phyloP scores from a whole-genome alignment of 2,797 vertebrate genomes.

The Distichodus sexfasciatus region DNA sequence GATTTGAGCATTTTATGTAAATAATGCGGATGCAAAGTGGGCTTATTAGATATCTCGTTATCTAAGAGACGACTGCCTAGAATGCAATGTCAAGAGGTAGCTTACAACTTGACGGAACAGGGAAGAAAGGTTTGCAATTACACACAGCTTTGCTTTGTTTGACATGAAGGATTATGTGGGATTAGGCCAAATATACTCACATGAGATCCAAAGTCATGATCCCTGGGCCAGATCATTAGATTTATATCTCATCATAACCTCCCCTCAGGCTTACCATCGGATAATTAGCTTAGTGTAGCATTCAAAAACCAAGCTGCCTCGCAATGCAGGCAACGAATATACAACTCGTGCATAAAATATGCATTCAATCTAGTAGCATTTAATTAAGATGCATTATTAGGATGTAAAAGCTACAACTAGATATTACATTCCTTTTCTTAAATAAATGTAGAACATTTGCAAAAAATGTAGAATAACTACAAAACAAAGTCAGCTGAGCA shows the following conservation, averaged over 20 bases:
- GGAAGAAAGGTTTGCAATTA: no score
- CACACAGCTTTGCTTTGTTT: constrained; percentile 7
- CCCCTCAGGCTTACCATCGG: background rate
- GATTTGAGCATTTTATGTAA: background rate
- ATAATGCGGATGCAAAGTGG: background rate
- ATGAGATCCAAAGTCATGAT: background rate
- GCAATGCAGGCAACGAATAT: no score
- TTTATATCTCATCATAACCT: background rate
- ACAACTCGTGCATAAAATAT: no score
- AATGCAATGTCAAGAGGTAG: background rate
- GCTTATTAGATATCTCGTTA: background rate
- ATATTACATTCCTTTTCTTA: no score
- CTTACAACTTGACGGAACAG: no score
- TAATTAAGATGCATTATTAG: no score
- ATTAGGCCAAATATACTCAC: background rate
- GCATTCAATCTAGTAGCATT: no score
- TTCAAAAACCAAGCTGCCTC: no score
- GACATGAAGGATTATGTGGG: background rate
- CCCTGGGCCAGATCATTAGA: background rate
- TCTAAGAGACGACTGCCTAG: background rate
- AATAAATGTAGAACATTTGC: no score
- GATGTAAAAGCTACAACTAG: no score
- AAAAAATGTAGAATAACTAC: no score
- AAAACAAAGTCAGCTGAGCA: no score
- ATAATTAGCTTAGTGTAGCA: background rate